Evolutionary conservation across 64 coral and sea anemone genomes (phyloP), one percentile per base, ranked within the genome.

Genomic region (Actinia equina): DNA sequence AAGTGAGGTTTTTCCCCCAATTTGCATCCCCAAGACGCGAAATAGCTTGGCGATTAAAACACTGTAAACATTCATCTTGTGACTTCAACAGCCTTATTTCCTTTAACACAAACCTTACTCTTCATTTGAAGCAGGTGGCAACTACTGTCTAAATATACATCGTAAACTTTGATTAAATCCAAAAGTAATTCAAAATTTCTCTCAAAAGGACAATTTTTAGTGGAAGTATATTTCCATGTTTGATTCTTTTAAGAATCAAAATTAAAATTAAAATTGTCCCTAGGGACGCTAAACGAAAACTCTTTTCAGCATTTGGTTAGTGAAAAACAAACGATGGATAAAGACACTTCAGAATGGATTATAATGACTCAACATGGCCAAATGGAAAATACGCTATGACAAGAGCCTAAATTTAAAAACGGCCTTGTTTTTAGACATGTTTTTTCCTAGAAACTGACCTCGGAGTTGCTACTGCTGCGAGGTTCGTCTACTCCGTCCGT

Each of bases 371-470:
- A 30, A n/a, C n/a, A n/a, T n/a, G n/a, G n/a, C 12, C 22, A 13
- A 41, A 14, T 2, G 27, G 14, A 74, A 16, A 30, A 37, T 74
- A 74, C 27, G 12, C 62, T 65, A n/a, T n/a, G 7, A 2, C n/a
- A 74, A 74, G 30, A 74, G 22, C 3, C 69, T 9, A 74, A 41
- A 11, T 30, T 19, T 2, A 74, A 74, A 37, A 74, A 37, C 10
- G 0, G 1, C 11, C 13, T 11, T 71, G 5, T 11, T 71, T 71
- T 71, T 37, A 74, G 26, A 16, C 13, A 30, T 74, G n/a, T 41
- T 13, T 74, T 30, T 27, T 74, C 41, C 26, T 10, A 74, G 11
- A 74, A 85, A 85, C 83, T 85, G 83, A 85, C 83, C 83, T 85
- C 83, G 8, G 83, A 85, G 52, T 85, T 15, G 78, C 44, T 1